Evolutionary conservation across 1,140 invertebrate species (phyloP).

Genomic region (Acyrthosiphon pisum): DNA sequence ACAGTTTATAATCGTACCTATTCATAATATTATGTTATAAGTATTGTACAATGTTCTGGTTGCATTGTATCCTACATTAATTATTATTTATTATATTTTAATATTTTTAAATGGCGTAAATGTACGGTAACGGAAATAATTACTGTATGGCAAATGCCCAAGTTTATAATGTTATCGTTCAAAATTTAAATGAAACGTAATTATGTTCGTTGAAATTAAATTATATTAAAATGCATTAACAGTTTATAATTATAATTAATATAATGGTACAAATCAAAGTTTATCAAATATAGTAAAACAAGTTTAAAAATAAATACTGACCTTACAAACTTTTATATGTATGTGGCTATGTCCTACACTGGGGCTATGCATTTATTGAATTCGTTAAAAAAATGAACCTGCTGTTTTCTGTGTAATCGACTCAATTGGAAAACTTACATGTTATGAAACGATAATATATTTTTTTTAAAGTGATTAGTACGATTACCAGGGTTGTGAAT

Average conservation of each 20-base stretch:
- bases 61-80: background rate
- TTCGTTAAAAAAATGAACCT: background rate
- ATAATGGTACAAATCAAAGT: background rate
- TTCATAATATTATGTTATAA: background rate
- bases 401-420: background rate
- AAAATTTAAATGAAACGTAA: background rate
- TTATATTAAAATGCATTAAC: background rate
- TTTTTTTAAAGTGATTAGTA: too few relatives aligned
- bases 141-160: constrained; percentile 26
- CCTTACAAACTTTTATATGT: background rate
- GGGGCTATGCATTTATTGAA: background rate
- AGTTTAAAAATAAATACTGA: background rate
- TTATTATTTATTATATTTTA: constrained; percentile 12
- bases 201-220: background rate
- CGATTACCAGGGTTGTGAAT: too few relatives aligned
- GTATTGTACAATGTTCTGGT: background rate
- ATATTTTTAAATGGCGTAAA: background rate
- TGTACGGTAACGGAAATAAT: constrained; percentile 26
- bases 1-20: background rate
- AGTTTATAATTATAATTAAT: constrained; percentile 2
- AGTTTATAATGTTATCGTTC: background rate
- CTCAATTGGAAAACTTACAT: background rate
- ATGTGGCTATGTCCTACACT: too few relatives aligned
- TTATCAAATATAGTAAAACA: background rate
- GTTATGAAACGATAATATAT: too few relatives aligned